phyloP scores from a whole-genome alignment of 30 jellyfish, hydroid and myxozoan species.

The Hydractinia echinata region DNA sequence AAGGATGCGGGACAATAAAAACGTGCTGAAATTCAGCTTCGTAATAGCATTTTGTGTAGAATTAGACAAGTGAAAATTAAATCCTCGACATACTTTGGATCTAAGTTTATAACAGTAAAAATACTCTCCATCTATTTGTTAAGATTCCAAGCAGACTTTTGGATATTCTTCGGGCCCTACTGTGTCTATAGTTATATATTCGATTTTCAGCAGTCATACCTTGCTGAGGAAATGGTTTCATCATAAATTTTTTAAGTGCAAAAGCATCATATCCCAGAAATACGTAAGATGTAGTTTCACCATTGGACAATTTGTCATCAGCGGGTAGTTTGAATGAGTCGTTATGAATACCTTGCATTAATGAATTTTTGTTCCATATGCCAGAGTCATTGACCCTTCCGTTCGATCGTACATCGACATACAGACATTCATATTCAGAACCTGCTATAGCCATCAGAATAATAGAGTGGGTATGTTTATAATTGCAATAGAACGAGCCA shows the following conservation, averaged over 20 bases:
- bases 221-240: slow-evolving; percentile 63
- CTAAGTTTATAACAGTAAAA: not conserved
- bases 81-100: slow-evolving; percentile 12
- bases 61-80: not conserved
- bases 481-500: no score
- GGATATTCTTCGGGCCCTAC: slow-evolving; percentile 52
- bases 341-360: not conserved
- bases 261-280: slow-evolving; percentile 66
- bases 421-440: slow-evolving; percentile 3
- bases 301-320: not conserved
- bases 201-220: slow-evolving; percentile 47
- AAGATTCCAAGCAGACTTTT: slow-evolving; percentile 53
- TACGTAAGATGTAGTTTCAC: slow-evolving; percentile 9
- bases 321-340: not conserved
- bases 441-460: slow-evolving; percentile 17
- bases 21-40: slow-evolving; percentile 18
- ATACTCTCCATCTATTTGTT: slow-evolving; percentile 4
- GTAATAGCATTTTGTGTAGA: slow-evolving; percentile 28
- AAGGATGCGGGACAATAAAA: slow-evolving; percentile 48
- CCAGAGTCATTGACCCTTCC: slow-evolving; percentile 4
- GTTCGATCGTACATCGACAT: not conserved
- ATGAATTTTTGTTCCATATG: not conserved
- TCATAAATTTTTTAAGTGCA: slow-evolving; percentile 38
- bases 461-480: not conserved
- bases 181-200: slow-evolving; percentile 45